phyloP scores from a whole-genome alignment of 2,797 vertebrate species.

The Pristis pectinata region DNA sequence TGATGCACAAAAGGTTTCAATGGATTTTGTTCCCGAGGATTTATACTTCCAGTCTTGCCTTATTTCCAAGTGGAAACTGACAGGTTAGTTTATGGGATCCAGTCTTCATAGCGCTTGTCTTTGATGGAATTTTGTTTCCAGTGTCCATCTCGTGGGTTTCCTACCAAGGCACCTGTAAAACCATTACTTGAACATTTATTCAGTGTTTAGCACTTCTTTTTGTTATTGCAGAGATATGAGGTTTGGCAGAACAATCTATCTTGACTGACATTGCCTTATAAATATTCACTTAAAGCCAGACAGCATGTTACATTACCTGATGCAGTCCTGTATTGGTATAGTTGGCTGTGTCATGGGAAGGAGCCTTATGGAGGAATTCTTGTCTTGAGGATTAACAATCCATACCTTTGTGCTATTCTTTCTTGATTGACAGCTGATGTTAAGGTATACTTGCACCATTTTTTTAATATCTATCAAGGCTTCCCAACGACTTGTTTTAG shows the following conservation, averaged over 20 bases:
- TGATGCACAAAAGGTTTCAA: neutral
- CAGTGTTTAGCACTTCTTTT: neutral
- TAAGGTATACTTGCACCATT: no score
- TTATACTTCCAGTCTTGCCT: neutral
- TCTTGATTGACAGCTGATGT: neutral
- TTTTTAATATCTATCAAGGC: neutral
- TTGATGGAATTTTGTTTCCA: neutral
- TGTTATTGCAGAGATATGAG: neutral
- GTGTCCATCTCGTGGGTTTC: neutral
- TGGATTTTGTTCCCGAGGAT: neutral
- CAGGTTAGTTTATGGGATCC: neutral
- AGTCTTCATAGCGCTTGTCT: neutral
- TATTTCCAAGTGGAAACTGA: neutral
- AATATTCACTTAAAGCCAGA: neutral
- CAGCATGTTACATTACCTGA: neutral
- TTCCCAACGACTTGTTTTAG: neutral
- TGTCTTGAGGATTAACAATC: neutral
- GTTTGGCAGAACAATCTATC: conserved; percentile 13
- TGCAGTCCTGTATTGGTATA: neutral
- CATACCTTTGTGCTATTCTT: no score
- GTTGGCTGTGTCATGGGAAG: neutral
- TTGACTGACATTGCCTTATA: neutral
- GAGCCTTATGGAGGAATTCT: neutral
- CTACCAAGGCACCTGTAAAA: neutral
- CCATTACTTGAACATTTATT: neutral